phyloP scores from a whole-genome alignment of 2,113 vertebrate genomes.

The Hippocampus comes region DNA sequence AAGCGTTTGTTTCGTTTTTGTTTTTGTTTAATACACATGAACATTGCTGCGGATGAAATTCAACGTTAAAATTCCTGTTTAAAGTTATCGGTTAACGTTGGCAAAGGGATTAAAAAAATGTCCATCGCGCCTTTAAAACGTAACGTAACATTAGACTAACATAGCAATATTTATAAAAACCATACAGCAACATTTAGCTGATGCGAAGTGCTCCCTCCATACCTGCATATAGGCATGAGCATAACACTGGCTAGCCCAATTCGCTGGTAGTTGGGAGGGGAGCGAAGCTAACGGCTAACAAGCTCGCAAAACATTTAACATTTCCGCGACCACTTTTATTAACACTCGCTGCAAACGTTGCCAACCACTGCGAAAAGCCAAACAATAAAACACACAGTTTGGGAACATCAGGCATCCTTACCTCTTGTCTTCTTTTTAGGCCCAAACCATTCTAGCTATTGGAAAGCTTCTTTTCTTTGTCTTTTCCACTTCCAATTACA shows the following conservation, averaged over 20 bases:
- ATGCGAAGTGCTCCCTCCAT: constrained; percentile 35
- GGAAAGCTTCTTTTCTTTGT: constrained; percentile 78
- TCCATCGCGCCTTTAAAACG: neutral
- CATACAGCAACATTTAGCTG: neutral
- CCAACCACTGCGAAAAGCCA: neutral
- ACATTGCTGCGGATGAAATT: neutral
- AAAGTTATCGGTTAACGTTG: neutral
- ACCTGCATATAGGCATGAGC: constrained; percentile 52
- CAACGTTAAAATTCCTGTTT: neutral
- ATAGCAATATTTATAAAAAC: neutral
- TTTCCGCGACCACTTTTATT: constrained; percentile 24
- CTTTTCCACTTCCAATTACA: constrained; percentile 73
- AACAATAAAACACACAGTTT: neutral
- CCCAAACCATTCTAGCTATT: constrained; percentile 79
- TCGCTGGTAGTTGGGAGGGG: constrained; percentile 3
- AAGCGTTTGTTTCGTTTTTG: neutral
- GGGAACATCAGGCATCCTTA: constrained; percentile 54
- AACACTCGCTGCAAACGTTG: constrained; percentile 33
- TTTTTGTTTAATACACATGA: neutral
- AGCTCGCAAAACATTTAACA: constrained; percentile 30
- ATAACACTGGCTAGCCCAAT: constrained; percentile 34
- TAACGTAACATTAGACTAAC: neutral
- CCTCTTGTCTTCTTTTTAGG: constrained; percentile 80
- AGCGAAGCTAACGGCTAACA: constrained; percentile 56
- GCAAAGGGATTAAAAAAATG: neutral